Conservation (phyloP, 1,140 invertebrate species). For the Anoplophora glabripennis region DNA sequence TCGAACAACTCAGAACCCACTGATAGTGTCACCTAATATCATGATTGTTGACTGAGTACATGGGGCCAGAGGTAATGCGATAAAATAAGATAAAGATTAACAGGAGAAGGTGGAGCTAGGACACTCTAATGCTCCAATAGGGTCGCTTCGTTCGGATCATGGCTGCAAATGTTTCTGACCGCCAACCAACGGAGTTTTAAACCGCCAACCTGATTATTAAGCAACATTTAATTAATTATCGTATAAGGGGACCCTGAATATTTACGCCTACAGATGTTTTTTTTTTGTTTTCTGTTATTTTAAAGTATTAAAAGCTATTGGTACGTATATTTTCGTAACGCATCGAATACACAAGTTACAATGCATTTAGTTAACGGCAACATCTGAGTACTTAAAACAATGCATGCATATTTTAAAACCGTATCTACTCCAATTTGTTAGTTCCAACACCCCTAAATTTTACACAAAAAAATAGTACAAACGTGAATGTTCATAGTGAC, state of each 20-base stretch:
- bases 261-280: constrained; percentile 9
- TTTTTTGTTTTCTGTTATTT: constrained; percentile 24
- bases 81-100: constrained; percentile 23
- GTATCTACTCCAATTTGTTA: not conserved
- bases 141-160: constrained; percentile 22
- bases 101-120: constrained; percentile 3
- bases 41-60: constrained; percentile 13
- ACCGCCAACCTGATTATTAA: constrained; percentile 22
- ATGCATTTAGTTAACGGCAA: not conserved
- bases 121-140: constrained; percentile 24
- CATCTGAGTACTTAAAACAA: too few species aligned
- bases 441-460: too few species aligned
- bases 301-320: constrained; percentile 4
- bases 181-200: constrained; percentile 23
- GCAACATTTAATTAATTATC: constrained; percentile 36
- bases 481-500: too few species aligned
- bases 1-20: too few species aligned
- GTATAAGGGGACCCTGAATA: constrained; percentile 14
- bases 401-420: not conserved
- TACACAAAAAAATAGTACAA: too few species aligned
- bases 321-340: constrained; percentile 1
- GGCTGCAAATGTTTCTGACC: constrained; percentile 26
- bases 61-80: constrained; percentile 8
- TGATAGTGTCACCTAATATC: not conserved
- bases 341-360: constrained; percentile 9